Conservation (phyloP, 2,888 invertebrate genomes). For the Tiliacea citrago region DNA sequence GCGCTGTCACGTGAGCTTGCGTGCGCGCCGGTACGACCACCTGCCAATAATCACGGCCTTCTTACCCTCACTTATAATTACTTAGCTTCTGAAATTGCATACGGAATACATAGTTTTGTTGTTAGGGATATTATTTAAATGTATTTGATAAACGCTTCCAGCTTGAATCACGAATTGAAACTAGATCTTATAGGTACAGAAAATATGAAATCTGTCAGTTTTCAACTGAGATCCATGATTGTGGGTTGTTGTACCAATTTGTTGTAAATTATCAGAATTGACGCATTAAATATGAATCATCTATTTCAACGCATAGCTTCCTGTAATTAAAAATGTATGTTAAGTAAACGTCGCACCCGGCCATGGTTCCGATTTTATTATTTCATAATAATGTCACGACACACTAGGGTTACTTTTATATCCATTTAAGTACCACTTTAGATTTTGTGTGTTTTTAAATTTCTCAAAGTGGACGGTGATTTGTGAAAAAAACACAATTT, state of each 20-base stretch:
- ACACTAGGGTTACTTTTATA: conserved; percentile 27
- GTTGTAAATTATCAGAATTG: background rate
- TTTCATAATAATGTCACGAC: conserved; percentile 14
- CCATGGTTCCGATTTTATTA: conserved; percentile 36
- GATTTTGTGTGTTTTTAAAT: conserved; percentile 18
- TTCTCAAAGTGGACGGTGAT: background rate
- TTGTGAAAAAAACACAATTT: conserved; percentile 24
- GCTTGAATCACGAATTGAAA: background rate
- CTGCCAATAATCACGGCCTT: conserved; percentile 84
- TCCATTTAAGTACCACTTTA: conserved; percentile 12
- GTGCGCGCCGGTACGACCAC: conserved; percentile 77
- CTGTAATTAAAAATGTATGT: conserved; percentile 20
- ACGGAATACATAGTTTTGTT: conserved; percentile 50
- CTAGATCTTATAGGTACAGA: too few species aligned
- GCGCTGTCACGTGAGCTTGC: conserved; percentile 83
- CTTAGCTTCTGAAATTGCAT: conserved; percentile 75
- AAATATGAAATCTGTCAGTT: background rate
- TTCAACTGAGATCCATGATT: background rate
- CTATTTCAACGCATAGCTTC: background rate
- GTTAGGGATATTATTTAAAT: conserved; percentile 37
- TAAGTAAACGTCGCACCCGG: conserved; percentile 8
- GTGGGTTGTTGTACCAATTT: background rate
- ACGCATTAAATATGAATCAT: background rate
- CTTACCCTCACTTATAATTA: conserved; percentile 77
- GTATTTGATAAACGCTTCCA: background rate